These are phyloP conservation scores for Pyrgilauda ruficollis DNA, from an alignment of 2,113 vertebrate genomes.

Conservation along the genomic window DNA sequence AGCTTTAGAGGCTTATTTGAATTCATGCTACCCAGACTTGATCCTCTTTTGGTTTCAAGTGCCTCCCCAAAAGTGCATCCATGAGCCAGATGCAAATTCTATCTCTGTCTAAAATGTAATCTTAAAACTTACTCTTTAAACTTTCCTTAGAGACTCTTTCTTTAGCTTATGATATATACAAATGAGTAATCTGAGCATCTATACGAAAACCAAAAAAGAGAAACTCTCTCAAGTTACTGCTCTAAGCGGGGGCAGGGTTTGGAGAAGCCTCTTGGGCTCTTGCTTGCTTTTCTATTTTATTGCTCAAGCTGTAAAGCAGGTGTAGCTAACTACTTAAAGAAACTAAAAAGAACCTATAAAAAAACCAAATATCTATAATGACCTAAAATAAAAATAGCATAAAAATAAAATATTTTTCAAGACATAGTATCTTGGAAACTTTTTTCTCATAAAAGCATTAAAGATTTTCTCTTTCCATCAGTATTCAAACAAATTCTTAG, in stretches of 20 bases:
- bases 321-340: background rate
- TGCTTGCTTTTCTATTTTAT: background rate
- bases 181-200: background rate
- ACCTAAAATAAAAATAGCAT: background rate
- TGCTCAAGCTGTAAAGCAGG: background rate
- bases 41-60: background rate
- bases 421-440: background rate
- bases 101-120: background rate
- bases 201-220: background rate
- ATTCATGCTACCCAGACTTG: background rate
- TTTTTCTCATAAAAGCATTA: background rate
- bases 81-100: background rate
- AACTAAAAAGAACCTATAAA: background rate
- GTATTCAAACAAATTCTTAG: background rate
- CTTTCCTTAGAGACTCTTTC: background rate
- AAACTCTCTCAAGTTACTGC: background rate
- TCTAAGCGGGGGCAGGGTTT: background rate
- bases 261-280: background rate
- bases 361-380: background rate
- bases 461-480: background rate
- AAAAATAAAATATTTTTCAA: background rate
- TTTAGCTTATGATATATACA: background rate
- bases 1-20: background rate
- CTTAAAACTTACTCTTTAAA: background rate
- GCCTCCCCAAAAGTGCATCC: background rate